These are phyloP conservation scores for Ceyx cyanopectus DNA, from an alignment of 2,113 vertebrate species.

Conservation along the genomic window DNA sequence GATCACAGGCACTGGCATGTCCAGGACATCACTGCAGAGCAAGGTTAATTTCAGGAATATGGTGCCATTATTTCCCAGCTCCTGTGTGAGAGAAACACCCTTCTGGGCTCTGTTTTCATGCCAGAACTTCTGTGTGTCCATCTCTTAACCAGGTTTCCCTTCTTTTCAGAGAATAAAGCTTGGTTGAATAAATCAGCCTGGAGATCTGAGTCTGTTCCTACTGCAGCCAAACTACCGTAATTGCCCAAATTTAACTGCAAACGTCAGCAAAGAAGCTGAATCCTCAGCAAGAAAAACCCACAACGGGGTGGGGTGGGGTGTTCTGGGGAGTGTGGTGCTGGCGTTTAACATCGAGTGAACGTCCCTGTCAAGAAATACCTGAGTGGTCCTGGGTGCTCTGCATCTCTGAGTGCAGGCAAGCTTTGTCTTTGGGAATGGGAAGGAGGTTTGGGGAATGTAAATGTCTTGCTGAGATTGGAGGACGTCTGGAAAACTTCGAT, in stretches of 20 bases:
- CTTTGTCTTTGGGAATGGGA: not conserved
- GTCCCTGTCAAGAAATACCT: conserved; percentile 13
- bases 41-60: not conserved
- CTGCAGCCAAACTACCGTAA: not conserved
- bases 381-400: not conserved
- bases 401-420: not conserved
- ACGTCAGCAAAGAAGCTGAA: not conserved
- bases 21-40: not conserved
- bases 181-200: not conserved
- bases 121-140: not conserved
- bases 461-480: not conserved
- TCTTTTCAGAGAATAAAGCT: not conserved
- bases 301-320: not conserved
- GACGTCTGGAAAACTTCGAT: conserved; percentile 63
- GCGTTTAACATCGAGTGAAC: not conserved
- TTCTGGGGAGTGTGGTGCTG: fast-evolving
- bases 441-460: not conserved
- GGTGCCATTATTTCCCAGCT: not conserved
- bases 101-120: not conserved
- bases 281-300: not conserved
- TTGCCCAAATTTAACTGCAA: not conserved
- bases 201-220: not conserved
- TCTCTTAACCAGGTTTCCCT: not conserved
- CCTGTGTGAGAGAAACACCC: not conserved
- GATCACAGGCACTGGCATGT: not conserved